Percentiles rank a stretch among this genome's conserved stretches.
These are phyloP conservation scores for Phrynocephalus forsythii DNA, from an alignment of 2,797 vertebrate genomes.

Conservation along the genomic window DNA sequence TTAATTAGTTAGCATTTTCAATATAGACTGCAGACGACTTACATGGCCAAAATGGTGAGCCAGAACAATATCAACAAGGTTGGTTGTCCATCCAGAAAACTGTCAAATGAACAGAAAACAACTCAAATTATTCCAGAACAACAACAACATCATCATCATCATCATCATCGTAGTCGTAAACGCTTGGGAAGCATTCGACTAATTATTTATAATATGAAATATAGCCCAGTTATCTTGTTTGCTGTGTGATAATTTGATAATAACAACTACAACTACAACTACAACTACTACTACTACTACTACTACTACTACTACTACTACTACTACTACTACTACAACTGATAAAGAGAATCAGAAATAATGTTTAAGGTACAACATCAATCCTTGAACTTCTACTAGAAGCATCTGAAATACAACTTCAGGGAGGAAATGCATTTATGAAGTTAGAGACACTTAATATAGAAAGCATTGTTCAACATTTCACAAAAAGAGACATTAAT, in stretches of 20 bases:
- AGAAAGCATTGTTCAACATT: background rate
- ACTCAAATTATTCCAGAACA: conserved; percentile 33
- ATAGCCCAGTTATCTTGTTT: no score
- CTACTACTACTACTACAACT: no score
- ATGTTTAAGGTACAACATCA: background rate
- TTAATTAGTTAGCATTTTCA: background rate
- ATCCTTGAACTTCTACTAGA: background rate
- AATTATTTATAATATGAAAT: no score
- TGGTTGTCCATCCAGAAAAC: conserved; percentile 94
- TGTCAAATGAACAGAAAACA: conserved; percentile 73
- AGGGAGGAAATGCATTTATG: background rate
- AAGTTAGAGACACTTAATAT: background rate
- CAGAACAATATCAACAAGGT: conserved; percentile 91
- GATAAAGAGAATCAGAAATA: background rate
- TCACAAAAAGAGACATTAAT: background rate
- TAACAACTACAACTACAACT: no score
- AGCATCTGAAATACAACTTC: no score
- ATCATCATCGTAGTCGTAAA: no score
- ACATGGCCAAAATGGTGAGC: conserved; percentile 93
- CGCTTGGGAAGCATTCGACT: no score
- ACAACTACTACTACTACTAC: no score
- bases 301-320: no score
- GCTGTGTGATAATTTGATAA: no score
- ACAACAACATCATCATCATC: no score
- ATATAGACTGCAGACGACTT: conserved; percentile 71